Percentiles rank a stretch among this genome's conserved stretches.
These are phyloP conservation scores for Seriola rivoliana DNA, from an alignment of 2,113 vertebrate genomes.

Conservation along the genomic window DNA sequence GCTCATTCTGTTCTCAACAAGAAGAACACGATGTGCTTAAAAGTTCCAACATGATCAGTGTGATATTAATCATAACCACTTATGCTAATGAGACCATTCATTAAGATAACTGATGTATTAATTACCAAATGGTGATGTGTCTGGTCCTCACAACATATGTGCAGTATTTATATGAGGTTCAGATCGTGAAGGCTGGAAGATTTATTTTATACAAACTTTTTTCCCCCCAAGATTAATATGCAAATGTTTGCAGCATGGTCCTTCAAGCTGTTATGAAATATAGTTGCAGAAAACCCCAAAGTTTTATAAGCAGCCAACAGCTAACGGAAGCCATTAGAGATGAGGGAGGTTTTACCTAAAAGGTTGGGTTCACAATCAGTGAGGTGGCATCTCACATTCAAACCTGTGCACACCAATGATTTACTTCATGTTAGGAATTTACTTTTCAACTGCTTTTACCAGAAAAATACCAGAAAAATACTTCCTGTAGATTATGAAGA, in stretches of 20 bases:
- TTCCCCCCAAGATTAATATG: not conserved
- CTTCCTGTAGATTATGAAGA: no score
- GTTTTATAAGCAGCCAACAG: not conserved
- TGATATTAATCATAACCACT: constrained; percentile 27
- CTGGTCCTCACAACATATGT: not conserved
- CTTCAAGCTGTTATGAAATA: not conserved
- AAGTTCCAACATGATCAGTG: constrained; percentile 20
- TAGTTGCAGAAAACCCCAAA: not conserved
- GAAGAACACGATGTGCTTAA: constrained; percentile 11
- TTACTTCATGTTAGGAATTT: no score
- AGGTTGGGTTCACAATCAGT: no score
- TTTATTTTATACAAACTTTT: not conserved
- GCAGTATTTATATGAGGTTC: not conserved
- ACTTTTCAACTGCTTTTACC: no score
- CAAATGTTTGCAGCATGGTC: not conserved
- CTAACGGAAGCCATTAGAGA: not conserved
- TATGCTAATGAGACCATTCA: constrained; percentile 30
- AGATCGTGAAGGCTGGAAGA: not conserved
- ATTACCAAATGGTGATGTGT: not conserved
- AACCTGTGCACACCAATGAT: no score
- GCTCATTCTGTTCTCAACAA: constrained; percentile 21
- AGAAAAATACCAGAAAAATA: no score
- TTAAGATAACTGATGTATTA: constrained; percentile 27
- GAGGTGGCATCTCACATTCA: no score
- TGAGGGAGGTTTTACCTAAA: no score